These are phyloP conservation scores for Lucilia cuprina DNA, from an alignment of 1,140 invertebrate species.

Conservation along the genomic window DNA sequence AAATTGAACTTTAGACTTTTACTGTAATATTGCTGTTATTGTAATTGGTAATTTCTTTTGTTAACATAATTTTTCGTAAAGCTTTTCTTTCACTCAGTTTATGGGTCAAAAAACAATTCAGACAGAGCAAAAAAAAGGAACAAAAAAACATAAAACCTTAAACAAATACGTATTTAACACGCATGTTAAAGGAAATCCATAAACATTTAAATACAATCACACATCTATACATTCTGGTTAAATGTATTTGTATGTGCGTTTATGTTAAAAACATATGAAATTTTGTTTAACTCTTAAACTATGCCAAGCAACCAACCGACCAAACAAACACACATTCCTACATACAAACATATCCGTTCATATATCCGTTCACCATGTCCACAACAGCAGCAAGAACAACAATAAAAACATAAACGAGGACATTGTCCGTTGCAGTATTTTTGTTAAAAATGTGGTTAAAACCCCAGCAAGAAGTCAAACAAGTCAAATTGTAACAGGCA, in stretches of 20 bases:
- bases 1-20: not conserved
- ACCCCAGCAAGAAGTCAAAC: not conserved
- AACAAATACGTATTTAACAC: not conserved
- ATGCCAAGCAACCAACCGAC: not conserved
- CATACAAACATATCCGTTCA: not conserved
- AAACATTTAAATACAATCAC: not conserved
- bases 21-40: not conserved
- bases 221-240: not conserved
- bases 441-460: constrained; percentile 7
- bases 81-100: not conserved
- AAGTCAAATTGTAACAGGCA: not conserved
- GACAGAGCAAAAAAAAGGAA: not conserved
- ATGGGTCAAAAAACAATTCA: not conserved
- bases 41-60: not conserved
- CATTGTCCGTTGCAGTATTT: constrained; percentile 10
- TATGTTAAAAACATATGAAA: no score
- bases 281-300: no score
- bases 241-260: not conserved
- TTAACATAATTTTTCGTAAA: not conserved
- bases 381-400: not conserved
- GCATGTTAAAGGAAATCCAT: not conserved
- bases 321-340: not conserved
- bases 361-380: not conserved
- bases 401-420: not conserved
- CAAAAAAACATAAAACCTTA: not conserved